phyloP scores from a whole-genome alignment of 2,797 vertebrate genomes.

The Argentina silus region DNA sequence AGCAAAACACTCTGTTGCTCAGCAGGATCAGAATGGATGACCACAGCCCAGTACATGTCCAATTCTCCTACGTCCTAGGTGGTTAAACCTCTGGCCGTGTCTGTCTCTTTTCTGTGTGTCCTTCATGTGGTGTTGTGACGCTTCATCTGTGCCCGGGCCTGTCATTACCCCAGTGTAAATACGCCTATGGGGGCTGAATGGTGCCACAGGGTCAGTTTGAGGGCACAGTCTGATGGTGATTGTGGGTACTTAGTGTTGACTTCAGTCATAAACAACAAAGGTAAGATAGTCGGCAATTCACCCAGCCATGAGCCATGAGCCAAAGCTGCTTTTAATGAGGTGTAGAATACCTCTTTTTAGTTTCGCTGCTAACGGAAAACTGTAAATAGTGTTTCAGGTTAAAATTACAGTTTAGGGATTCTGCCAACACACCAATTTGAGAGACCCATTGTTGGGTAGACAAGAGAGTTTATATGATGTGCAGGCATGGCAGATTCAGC shows the following conservation, averaged over 20 bases:
- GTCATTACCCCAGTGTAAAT: conserved; percentile 29
- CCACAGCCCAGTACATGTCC: not conserved
- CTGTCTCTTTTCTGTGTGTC: not conserved
- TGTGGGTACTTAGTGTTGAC: conserved; percentile 18
- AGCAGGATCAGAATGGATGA: no score
- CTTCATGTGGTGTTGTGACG: not conserved
- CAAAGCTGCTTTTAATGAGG: conserved; percentile 40
- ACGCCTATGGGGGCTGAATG: not conserved
- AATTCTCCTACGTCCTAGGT: not conserved
- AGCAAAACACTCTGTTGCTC: no score
- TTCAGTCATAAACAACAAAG: conserved; percentile 36
- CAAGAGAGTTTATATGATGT: conserved; percentile 3
- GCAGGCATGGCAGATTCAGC: not conserved
- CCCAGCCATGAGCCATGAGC: conserved; percentile 21
- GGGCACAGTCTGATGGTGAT: conserved; percentile 16
- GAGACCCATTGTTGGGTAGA: not conserved
- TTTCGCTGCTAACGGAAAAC: conserved; percentile 46
- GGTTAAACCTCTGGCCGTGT: not conserved
- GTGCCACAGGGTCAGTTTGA: conserved; percentile 14
- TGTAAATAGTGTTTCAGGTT: conserved; percentile 52
- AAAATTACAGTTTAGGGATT: conserved; percentile 50
- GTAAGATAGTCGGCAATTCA: not conserved
- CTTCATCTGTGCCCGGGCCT: conserved; percentile 15
- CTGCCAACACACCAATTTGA: conserved; percentile 39
- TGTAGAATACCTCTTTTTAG: conserved; percentile 44